Percentiles rank a stretch among this genome's conserved stretches.
phyloP scores from a whole-genome alignment of 2,113 vertebrate species.

The Engraulis encrasicolus region DNA sequence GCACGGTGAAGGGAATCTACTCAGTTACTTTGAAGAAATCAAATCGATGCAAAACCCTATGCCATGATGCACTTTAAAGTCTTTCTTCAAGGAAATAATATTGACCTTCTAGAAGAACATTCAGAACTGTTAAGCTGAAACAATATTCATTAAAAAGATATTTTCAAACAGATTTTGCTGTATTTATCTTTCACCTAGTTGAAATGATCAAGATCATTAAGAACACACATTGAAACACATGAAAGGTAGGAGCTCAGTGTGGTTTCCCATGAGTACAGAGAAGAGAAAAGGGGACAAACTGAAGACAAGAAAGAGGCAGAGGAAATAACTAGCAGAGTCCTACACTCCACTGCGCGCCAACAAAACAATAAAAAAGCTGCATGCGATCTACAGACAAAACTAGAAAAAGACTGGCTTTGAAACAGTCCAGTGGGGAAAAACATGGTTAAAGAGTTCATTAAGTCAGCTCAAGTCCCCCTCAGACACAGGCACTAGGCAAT shows the following conservation, averaged over 20 bases:
- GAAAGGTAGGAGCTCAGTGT: neutral
- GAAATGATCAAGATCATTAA: constrained; percentile 7
- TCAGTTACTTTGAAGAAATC: neutral
- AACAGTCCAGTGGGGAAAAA: constrained; percentile 18
- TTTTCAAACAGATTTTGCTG: neutral
- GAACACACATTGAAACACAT: neutral
- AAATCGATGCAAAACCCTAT: neutral
- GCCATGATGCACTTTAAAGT: neutral
- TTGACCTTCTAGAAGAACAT: constrained; percentile 3
- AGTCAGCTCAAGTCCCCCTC: constrained; percentile 19
- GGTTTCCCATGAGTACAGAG: neutral
- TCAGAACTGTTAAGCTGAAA: constrained; percentile 26
- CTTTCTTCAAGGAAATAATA: neutral
- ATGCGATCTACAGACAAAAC: constrained; percentile 13
- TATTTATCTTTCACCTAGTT: constrained; percentile 5
- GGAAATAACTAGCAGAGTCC: neutral
- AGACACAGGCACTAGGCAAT: constrained; percentile 38
- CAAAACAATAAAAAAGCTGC: neutral
- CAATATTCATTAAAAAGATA: neutral
- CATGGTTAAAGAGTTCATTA: neutral
- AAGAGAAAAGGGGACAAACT: neutral
- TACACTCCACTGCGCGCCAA: neutral
- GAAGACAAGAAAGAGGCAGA: neutral
- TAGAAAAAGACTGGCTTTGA: constrained; percentile 20
- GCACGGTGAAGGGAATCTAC: constrained; percentile 26